Base-by-base conservation (phyloP, 2,113 vertebrate species). In the Egretta garzetta region DNA sequence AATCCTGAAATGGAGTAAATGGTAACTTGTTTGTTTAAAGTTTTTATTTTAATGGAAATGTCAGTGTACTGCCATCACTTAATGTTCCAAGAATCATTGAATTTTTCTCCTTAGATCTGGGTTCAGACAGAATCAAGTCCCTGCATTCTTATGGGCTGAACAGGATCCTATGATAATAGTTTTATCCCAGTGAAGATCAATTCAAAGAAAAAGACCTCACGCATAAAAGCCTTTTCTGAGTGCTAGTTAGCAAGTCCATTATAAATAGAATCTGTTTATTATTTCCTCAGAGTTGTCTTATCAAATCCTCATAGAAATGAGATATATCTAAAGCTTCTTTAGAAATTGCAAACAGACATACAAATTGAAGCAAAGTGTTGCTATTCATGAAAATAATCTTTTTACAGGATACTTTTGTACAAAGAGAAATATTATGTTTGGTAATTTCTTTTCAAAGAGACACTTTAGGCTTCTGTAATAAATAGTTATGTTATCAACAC, bases 391-490 rank as follows among this genome's bases (percentile, higher is more conserved):
- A 97, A 97, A 97, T 91, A 95, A 97, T 95, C 74, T 74, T 96
- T 96, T 97, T 95, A 93, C 49, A 86, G 80, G 87, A 84, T 93
- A 89, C 89, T 90, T 97, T 94, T 88, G 24, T 74, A 93, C 59
- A 73, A 72, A 96, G 84, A 12, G 10, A 79, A 95, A 87, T 93
- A 94, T 75, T 96, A 90, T 93, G 73, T 96, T 96, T 95, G 94
- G 89, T 87, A 96, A 97, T 97, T 97, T 98, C 88, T 96, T 94
- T 97, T 96, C 77, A 90, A 94, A 98, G 92, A 96, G 86, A 95
- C 80, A 91, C 90, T 93, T 97, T 84, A 68, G 49, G 63, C 70
- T 97, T 95, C n/a, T 85, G 53, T 92, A 98, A 90, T 93, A 94
- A 98, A 92, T 93, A 83, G 72, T 80, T 79, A 80, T 97, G 80